These are phyloP conservation scores for Sympetrum striolatum DNA, from an alignment of 2,888 invertebrate species.

Conservation along the genomic window DNA sequence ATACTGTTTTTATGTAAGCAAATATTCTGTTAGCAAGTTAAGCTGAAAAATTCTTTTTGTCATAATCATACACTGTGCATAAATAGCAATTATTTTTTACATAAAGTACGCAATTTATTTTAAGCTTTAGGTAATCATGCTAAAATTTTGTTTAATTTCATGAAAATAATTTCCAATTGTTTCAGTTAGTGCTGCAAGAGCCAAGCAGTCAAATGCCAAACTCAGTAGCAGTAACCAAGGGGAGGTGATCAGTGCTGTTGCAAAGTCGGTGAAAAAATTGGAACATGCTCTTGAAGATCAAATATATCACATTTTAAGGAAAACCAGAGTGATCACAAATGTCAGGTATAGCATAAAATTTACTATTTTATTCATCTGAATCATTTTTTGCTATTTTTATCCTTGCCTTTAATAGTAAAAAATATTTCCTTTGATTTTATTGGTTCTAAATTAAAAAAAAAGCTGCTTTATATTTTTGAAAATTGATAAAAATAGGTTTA, in stretches of 20 bases:
- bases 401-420: no score
- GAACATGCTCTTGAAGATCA: conserved; percentile 92
- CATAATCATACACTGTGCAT: no score
- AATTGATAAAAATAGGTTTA: no score
- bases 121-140: background rate
- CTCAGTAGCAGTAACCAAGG: conserved; percentile 16
- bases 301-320: conserved; percentile 87
- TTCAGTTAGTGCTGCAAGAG: background rate
- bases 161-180: background rate
- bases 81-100: background rate
- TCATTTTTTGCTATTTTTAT: no score
- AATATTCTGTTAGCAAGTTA: no score
- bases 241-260: conserved; percentile 14
- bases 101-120: background rate
- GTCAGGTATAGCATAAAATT: conserved; percentile 69
- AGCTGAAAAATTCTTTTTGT: background rate
- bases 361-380: no score
- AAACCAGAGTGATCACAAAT: conserved; percentile 88
- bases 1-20: no score
- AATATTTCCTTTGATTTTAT: no score
- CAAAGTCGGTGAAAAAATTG: conserved; percentile 70
- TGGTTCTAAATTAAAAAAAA: no score
- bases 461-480: no score
- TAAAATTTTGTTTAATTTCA: background rate
- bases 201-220: background rate